Evolutionary conservation across 2,888 invertebrate species (phyloP), one percentile per base, ranked within the genome.

Genomic region (Chaetogeoica ovagalla): DNA sequence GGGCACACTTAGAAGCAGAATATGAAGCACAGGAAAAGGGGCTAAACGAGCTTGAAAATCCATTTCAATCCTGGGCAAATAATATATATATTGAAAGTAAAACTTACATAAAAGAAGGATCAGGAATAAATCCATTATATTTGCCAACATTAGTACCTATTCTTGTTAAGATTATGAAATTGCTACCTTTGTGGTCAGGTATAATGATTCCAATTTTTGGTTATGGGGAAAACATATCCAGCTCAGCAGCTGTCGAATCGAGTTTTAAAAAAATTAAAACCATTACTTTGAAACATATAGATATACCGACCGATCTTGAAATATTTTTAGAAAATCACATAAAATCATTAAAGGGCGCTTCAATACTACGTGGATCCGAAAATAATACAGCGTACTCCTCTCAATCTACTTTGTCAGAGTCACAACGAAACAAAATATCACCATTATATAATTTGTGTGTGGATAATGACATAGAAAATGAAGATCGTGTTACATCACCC

Each of bases 171-270:
- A 37, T 15, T 30, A 63, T 63, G 3, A 63, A 63, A 63, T 17
- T 63, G 37, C 37, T 63, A 37, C 63, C 63, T 19, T 37, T 63
- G 30, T 63, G 63, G 63, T 63, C 63, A 19, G 63, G 63, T 17
- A 37, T 63, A 4, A 63, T 63, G 37, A 63, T 63, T 63, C 17
- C 63, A 17, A 63, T 63, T 17, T 63, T 63, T 19, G 7, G 19
- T 37, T 37, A 63, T 17, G 63, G 63, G 15, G 63, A 63, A 37
- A 37, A 30, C 17, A 19, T 63, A 19, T 63, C 37, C 3, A 63
- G 17, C 19, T 63, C 37, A 63, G 63, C 63, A 63, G 63, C 63
- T 0, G 37, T 63, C 0, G 37, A 63, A 63, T 63, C 63, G 9
- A 63, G 37, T 3, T 63, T 63, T 9, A 37, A 37, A 63, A 63